phyloP scores from a whole-genome alignment of 1,140 invertebrate genomes.

The Cepaea nemoralis region DNA sequence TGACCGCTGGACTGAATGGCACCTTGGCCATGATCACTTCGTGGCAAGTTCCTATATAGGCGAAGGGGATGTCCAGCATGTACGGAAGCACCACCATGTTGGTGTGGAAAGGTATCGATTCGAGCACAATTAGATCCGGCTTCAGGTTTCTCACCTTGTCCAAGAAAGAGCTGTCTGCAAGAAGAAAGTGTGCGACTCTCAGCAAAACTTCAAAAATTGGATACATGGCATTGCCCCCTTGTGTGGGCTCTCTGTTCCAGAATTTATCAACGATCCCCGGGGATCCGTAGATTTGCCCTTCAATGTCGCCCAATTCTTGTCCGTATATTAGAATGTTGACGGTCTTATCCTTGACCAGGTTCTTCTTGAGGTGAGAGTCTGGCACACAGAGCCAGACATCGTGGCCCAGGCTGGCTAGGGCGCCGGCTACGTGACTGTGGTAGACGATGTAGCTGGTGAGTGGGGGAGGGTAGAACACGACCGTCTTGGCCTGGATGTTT shows the following conservation, averaged over 20 bases:
- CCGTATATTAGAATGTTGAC: conserved; percentile 26
- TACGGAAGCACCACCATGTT: conserved; percentile 37
- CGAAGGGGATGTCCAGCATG: conserved; percentile 40
- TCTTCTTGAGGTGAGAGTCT: no score
- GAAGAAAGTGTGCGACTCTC: background rate
- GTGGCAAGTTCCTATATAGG: conserved; percentile 21
- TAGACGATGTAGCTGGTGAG: no score
- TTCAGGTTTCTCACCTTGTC: background rate
- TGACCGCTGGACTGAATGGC: conserved; percentile 18
- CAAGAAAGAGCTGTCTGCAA: background rate
- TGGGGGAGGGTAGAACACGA: no score
- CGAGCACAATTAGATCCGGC: conserved; percentile 39
- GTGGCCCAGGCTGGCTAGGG: no score
- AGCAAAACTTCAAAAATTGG: background rate
- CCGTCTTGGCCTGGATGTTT: no score
- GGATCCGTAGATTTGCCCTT: conserved; percentile 19
- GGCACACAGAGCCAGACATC: no score
- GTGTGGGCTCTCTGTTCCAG: conserved; percentile 11
- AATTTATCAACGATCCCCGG: conserved; percentile 18
- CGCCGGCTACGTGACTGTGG: no score
- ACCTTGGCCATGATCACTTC: background rate
- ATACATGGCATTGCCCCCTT: background rate
- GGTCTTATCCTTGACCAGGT: conserved; percentile 11
- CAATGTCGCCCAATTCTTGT: background rate
- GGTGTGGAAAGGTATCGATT: conserved; percentile 4